Percentiles rank a stretch among this genome's conserved stretches.
Evolutionary conservation across 2,888 invertebrate species (phyloP).

Genomic region (Trachelus troglodyta): DNA sequence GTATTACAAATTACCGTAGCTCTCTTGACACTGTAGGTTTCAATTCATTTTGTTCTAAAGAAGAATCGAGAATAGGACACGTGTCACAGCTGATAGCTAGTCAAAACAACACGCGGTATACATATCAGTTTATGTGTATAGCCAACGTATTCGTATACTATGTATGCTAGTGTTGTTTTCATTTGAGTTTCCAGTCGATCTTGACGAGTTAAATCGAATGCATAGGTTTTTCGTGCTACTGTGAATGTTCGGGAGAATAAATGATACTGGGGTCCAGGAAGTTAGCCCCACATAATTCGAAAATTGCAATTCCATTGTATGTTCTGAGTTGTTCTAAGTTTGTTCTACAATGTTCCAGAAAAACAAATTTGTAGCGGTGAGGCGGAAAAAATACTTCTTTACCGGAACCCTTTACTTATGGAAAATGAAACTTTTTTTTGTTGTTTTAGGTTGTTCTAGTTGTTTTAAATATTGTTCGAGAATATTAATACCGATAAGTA

Average conservation of each 20-base stretch:
- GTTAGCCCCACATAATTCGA: too few relatives aligned
- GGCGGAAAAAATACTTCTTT: too few relatives aligned
- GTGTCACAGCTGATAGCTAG: not conserved
- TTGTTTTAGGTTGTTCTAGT: too few relatives aligned
- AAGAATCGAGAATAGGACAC: not conserved
- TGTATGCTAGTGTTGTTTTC: not conserved
- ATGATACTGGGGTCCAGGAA: not conserved
- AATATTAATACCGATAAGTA: too few relatives aligned
- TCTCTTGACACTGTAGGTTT: not conserved
- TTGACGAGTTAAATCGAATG: not conserved
- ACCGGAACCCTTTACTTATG: too few relatives aligned
- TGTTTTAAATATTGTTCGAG: too few relatives aligned
- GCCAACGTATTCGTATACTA: not conserved
- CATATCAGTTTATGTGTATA: not conserved
- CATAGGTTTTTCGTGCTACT: too few relatives aligned
- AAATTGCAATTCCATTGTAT: too few relatives aligned
- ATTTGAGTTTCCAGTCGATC: not conserved
- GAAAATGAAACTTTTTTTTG: too few relatives aligned
- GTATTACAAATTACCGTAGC: slow-evolving; percentile 1
- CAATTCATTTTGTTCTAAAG: not conserved
- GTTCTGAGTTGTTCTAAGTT: too few relatives aligned
- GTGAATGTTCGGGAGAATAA: not conserved
- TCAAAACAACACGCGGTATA: not conserved
- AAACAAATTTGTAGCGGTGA: too few relatives aligned
- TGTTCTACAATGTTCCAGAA: too few relatives aligned